Evolutionary conservation across 2,888 invertebrate species (phyloP).

Genomic region (Elaeidobius kamerunicus): DNA sequence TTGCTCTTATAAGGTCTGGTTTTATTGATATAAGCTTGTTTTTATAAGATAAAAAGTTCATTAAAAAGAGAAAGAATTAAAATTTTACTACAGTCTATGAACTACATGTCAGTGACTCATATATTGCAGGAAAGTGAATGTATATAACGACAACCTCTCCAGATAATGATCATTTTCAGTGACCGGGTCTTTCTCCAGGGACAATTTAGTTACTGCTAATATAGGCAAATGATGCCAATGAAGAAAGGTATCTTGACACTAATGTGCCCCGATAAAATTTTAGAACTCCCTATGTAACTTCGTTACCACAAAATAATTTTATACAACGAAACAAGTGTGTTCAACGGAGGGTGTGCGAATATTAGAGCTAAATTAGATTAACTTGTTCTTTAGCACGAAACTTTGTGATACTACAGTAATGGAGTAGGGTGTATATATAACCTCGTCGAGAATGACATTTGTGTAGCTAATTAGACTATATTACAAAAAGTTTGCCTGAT

Average conservation of each 20-base stretch:
- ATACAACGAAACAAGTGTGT: slow-evolving; percentile 10
- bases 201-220: slow-evolving; percentile 6
- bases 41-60: no score
- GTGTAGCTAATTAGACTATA: slow-evolving; percentile 8
- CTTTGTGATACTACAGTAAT: not conserved
- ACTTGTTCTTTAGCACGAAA: slow-evolving; percentile 18
- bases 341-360: slow-evolving; percentile 15
- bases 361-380: slow-evolving; percentile 17
- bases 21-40: no score
- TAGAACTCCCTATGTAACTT: slow-evolving; percentile 11
- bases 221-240: slow-evolving; percentile 12
- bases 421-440: slow-evolving; percentile 9
- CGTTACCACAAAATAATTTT: slow-evolving; percentile 1
- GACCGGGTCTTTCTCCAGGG: not conserved
- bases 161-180: not conserved
- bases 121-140: no score
- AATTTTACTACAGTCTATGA: no score
- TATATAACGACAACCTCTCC: no score
- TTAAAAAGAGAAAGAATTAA: no score
- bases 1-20: no score
- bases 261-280: slow-evolving; percentile 10
- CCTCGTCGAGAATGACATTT: slow-evolving; percentile 12
- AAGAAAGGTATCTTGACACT: slow-evolving; percentile 9
- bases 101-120: no score
- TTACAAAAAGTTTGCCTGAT: slow-evolving; percentile 6